A percentile compares a stretch with the other conserved stretches of the same genome.
phyloP scores from a whole-genome alignment of 2,888 invertebrate genomes.

The Synergus gifuensis region DNA sequence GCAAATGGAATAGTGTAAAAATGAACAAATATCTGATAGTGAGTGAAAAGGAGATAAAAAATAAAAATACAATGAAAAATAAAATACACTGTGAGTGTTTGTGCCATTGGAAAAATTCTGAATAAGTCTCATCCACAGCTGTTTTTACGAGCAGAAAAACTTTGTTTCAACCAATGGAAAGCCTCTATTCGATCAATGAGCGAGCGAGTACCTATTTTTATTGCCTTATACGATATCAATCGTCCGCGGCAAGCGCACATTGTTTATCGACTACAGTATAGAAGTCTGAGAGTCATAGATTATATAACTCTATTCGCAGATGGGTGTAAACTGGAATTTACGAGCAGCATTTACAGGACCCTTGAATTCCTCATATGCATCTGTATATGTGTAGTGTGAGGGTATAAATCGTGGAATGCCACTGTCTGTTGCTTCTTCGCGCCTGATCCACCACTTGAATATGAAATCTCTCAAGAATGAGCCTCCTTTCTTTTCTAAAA shows the following conservation, averaged over 20 bases:
- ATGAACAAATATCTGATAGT: background rate
- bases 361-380: background rate
- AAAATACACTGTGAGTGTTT: background rate
- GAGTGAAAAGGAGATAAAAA: background rate
- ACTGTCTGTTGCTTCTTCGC: background rate
- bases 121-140: conserved; percentile 7
- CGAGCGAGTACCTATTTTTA: conserved; percentile 20
- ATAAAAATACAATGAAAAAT: background rate
- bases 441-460: too few relatives aligned
- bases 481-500: background rate
- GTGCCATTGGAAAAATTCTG: background rate
- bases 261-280: conserved; percentile 10
- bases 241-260: conserved; percentile 4
- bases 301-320: conserved; percentile 22
- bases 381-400: background rate
- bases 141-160: conserved; percentile 16
- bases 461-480: background rate
- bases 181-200: background rate
- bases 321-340: conserved; percentile 47
- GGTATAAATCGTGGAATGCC: background rate
- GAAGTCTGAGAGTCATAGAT: conserved; percentile 1
- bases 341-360: conserved; percentile 28
- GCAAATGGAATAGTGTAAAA: background rate
- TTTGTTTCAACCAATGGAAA: conserved; percentile 22
- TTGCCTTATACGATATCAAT: conserved; percentile 9